Percentiles rank a stretch among this genome's conserved stretches.
phyloP scores from a whole-genome alignment of 2,113 vertebrate species.

The Bufo gargarizans region DNA sequence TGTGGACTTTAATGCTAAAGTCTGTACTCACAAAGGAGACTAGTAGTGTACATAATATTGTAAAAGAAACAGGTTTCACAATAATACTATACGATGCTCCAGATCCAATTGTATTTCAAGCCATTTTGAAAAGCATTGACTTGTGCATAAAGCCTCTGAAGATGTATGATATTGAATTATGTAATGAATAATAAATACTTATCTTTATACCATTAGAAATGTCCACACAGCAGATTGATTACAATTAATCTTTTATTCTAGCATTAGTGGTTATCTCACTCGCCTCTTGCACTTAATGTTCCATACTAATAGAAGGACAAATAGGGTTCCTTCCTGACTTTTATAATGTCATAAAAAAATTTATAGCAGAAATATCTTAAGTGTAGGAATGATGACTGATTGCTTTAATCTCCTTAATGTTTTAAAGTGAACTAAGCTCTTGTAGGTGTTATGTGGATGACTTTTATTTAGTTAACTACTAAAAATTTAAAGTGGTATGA shows the following conservation, averaged over 20 bases:
- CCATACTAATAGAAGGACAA: constrained; percentile 48
- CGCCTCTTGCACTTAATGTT: not conserved
- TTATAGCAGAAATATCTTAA: constrained; percentile 22
- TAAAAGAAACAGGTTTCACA: not conserved
- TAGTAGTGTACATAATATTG: not conserved
- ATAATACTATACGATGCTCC: not conserved
- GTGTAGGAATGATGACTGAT: constrained; percentile 13
- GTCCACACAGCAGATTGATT: constrained; percentile 47
- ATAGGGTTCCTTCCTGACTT: constrained; percentile 50
- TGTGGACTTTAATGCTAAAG: too few species aligned
- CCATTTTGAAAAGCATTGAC: constrained; percentile 12
- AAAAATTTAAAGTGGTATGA: not conserved
- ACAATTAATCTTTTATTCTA: constrained; percentile 30
- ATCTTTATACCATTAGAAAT: constrained; percentile 48
- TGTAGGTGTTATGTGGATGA: not conserved
- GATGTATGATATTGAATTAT: constrained; percentile 40
- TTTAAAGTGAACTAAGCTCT: constrained; percentile 21
- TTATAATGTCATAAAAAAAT: constrained; percentile 50
- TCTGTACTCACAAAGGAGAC: too few species aligned
- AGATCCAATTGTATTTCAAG: not conserved
- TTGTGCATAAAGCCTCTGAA: constrained; percentile 16
- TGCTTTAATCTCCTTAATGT: not conserved
- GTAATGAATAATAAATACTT: constrained; percentile 54
- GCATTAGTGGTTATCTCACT: constrained; percentile 49
- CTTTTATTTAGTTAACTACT: not conserved